Evolutionary conservation across 1,140 invertebrate genomes (phyloP).

Genomic region (Drosophila bifasciata): DNA sequence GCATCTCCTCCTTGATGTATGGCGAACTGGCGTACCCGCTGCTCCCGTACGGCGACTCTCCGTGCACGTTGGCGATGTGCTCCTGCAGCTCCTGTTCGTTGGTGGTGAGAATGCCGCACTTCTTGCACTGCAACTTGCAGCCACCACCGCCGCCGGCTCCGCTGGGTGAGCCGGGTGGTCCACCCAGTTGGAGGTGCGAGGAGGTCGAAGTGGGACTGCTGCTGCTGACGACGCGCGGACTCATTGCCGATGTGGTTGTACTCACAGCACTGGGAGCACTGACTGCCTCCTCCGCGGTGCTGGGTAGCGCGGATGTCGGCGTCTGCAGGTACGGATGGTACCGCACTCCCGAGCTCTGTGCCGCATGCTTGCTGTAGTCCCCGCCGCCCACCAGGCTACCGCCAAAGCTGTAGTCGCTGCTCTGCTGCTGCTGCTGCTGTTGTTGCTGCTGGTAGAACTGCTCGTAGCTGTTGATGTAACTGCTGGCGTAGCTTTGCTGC

Average conservation of each 20-base stretch:
- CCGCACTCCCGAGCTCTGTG: conserved; percentile 53
- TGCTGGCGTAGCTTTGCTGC: conserved; percentile 61
- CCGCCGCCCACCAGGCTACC: conserved; percentile 2
- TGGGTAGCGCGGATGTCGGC: conserved; percentile 58
- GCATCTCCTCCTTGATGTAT: conserved; percentile 82
- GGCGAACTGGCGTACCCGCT: conserved; percentile 82
- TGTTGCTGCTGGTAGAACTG: conserved; percentile 82
- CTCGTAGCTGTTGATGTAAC: conserved; percentile 80
- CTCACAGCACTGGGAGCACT: conserved; percentile 46
- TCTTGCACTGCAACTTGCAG: conserved; percentile 88
- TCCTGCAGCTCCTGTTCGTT: conserved; percentile 89
- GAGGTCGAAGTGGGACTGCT: conserved; percentile 78
- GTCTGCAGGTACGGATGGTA: conserved; percentile 82
- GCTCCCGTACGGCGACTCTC: conserved; percentile 85
- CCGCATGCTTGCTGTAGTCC: conserved; percentile 35
- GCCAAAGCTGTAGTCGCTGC: conserved; percentile 46
- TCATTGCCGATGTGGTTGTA: conserved; percentile 69
- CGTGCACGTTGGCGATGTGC: conserved; percentile 89
- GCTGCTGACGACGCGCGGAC: conserved; percentile 81
- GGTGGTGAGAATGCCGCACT: conserved; percentile 91
- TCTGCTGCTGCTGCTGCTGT: conserved; percentile 61
- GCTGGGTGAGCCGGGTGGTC: conserved; percentile 87
- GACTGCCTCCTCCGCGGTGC: conserved; percentile 13
- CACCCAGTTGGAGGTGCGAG: conserved; percentile 74
- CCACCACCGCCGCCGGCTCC: conserved; percentile 69